phyloP scores from a whole-genome alignment of 1,140 invertebrate genomes.

The Trialeurodes vaporariorum region DNA sequence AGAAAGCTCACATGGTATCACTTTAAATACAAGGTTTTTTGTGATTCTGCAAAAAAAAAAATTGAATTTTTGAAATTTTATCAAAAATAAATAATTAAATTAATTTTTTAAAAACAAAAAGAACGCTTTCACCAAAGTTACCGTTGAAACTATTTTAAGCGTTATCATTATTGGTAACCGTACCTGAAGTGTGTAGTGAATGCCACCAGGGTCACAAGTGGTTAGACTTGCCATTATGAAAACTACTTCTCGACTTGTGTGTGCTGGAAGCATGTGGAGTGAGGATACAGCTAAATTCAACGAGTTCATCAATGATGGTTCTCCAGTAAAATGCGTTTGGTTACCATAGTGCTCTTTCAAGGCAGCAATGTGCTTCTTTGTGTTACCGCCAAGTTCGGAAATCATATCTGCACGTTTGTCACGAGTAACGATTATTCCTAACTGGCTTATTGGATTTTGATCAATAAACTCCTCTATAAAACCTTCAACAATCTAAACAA shows the following conservation, averaged over 20 bases:
- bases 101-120: too few species aligned
- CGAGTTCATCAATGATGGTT: conserved; percentile 91
- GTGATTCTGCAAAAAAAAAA: too few species aligned
- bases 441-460: conserved; percentile 95
- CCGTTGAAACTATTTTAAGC: too few species aligned
- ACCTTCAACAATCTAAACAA: conserved; percentile 74
- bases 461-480: conserved; percentile 97
- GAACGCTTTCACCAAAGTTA: too few species aligned
- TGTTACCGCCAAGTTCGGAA: conserved; percentile 74
- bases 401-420: conserved; percentile 87
- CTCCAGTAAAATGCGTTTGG: conserved; percentile 45
- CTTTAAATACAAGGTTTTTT: too few species aligned
- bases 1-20: too few species aligned
- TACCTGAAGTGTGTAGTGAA: conserved; percentile 73
- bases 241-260: conserved; percentile 87
- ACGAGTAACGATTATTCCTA: conserved; percentile 81
- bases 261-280: conserved; percentile 78
- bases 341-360: conserved; percentile 20
- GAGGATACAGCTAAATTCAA: conserved; percentile 75
- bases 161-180: too few species aligned
- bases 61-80: too few species aligned
- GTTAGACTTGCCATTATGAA: conserved; percentile 87
- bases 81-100: too few species aligned
- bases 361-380: conserved; percentile 50
- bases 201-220: conserved; percentile 92